Percentiles rank a stretch among this genome's conserved stretches.
Conservation (phyloP, 1,140 invertebrate genomes). For the Apis dorsata region DNA sequence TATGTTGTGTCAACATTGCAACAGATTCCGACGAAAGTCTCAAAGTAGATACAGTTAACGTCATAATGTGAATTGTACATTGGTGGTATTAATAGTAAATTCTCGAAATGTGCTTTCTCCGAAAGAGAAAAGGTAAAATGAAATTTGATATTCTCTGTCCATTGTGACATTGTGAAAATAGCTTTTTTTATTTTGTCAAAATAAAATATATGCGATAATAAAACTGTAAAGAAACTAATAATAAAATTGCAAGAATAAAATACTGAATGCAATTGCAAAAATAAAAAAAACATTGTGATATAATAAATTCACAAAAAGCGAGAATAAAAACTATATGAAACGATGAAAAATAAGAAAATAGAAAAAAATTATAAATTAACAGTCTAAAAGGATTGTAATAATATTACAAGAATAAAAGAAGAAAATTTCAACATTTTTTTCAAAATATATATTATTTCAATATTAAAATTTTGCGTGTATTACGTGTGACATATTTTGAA, state of each 20-base stretch:
- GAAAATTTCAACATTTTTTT: neutral
- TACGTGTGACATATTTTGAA: neutral
- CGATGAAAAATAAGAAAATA: neutral
- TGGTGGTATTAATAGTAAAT: slow-evolving; percentile 10
- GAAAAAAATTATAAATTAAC: neutral
- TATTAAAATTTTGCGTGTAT: neutral
- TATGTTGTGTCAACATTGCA: neutral
- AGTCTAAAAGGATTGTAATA: neutral
- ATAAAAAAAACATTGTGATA: neutral
- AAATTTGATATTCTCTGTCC: neutral
- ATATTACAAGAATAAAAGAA: neutral
- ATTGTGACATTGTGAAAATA: neutral
- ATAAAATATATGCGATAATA: neutral
- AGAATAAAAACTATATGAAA: neutral
- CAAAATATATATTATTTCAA: neutral
- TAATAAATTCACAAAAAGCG: neutral
- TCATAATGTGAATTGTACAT: neutral
- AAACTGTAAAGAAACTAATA: neutral
- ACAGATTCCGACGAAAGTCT: neutral
- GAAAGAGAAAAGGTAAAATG: neutral
- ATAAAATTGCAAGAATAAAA: neutral
- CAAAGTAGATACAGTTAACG: neutral
- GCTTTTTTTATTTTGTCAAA: neutral
- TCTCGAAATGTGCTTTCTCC: neutral
- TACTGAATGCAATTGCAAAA: neutral